Conservation (phyloP, 1,140 invertebrate species). For the Orius insidiosus region DNA sequence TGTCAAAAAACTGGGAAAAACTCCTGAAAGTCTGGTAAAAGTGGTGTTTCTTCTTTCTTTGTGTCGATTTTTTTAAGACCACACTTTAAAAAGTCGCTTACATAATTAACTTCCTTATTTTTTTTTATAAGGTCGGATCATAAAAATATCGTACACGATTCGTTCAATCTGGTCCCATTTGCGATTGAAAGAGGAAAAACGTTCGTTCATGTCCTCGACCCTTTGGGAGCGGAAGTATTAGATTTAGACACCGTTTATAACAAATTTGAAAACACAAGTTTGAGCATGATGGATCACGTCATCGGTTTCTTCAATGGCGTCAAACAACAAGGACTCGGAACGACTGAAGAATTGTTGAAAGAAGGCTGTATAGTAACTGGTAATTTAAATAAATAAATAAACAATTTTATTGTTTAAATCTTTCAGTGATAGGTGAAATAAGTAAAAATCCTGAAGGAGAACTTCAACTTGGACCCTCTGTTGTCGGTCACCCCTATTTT, state of each 20-base stretch:
- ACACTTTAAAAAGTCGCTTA: neutral
- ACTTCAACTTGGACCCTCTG: constrained; percentile 46
- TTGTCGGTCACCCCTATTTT: constrained; percentile 47
- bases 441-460: constrained; percentile 31
- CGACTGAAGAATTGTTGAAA: constrained; percentile 58
- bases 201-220: constrained; percentile 51
- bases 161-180: constrained; percentile 57
- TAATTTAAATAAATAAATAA: too few relatives aligned
- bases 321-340: constrained; percentile 53
- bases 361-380: constrained; percentile 57
- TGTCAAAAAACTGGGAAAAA: too few relatives aligned
- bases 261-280: constrained; percentile 50
- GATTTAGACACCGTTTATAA: constrained; percentile 61
- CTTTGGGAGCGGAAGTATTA: constrained; percentile 50
- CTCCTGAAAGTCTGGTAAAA: neutral
- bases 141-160: constrained; percentile 50
- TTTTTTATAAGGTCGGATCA: constrained; percentile 39
- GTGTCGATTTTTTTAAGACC: too few relatives aligned
- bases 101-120: constrained; percentile 6
- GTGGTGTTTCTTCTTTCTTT: neutral
- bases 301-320: constrained; percentile 39
- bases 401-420: too few relatives aligned
- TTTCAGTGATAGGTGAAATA: constrained; percentile 38
- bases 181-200: constrained; percentile 39
- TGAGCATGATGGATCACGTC: constrained; percentile 53